Evolutionary conservation across 2,113 vertebrate genomes (phyloP).

Genomic region (Manacus vitellinus): DNA sequence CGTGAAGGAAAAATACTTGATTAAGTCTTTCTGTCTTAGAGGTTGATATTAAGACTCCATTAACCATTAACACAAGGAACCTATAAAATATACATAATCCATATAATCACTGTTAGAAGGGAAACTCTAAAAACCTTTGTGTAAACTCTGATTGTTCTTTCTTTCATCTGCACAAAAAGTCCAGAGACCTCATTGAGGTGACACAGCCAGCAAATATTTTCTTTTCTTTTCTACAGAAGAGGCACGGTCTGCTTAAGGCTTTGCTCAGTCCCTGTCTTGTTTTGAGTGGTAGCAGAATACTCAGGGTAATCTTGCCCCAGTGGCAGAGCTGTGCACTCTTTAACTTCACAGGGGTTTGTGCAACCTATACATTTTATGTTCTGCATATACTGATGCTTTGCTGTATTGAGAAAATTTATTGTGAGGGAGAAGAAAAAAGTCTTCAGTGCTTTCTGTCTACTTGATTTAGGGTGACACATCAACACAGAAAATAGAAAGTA

Average conservation of each 20-base stretch:
- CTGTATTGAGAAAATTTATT: neutral
- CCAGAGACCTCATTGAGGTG: neutral
- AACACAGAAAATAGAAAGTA: neutral
- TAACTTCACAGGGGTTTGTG: neutral
- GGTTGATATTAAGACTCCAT: neutral
- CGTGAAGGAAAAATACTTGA: neutral
- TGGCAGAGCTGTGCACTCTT: neutral
- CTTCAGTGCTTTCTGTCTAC: neutral
- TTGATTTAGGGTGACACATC: neutral
- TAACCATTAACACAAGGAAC: neutral
- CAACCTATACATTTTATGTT: rapidly evolving
- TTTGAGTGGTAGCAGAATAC: neutral
- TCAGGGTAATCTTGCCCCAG: neutral
- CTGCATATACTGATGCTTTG: neutral
- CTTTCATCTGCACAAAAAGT: neutral
- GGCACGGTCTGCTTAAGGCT: neutral
- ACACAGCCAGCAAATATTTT: neutral
- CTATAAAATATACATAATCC: neutral
- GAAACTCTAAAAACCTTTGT: neutral
- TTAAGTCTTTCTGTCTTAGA: neutral
- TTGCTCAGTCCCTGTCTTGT: neutral
- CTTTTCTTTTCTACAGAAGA: neutral
- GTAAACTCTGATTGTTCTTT: neutral
- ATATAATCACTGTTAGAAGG: neutral
- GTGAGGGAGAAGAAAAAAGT: neutral